Evolutionary conservation across 1,140 invertebrate species (phyloP).

Genomic region (Lordiphosa stackelbergi): DNA sequence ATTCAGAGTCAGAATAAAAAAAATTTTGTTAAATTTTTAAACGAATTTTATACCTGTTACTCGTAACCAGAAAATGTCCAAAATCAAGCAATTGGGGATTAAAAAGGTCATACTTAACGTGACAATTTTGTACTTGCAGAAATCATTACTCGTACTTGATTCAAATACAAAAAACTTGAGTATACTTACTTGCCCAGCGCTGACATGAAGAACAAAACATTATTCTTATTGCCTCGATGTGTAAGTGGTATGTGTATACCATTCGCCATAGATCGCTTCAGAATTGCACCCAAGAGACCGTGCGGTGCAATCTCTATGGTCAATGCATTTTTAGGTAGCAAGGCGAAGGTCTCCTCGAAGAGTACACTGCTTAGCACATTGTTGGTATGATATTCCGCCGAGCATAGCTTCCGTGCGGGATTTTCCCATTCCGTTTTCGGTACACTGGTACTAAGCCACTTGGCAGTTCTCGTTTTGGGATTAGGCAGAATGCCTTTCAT

Average conservation of each 20-base stretch:
- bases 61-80: no score
- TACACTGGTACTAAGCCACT: slow-evolving; percentile 93
- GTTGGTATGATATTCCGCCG: slow-evolving; percentile 95
- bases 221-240: slow-evolving; percentile 85
- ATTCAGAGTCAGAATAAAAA: no score
- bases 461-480: slow-evolving; percentile 83
- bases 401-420: slow-evolving; percentile 83
- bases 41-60: no score
- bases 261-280: slow-evolving; percentile 80
- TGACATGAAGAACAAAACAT: slow-evolving; percentile 83
- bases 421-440: slow-evolving; percentile 86
- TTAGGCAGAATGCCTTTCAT: slow-evolving; percentile 84
- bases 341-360: slow-evolving; percentile 88
- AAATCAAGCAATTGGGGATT: no score
- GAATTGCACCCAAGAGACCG: slow-evolving; percentile 86
- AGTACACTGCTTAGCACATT: slow-evolving; percentile 91
- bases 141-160: no score
- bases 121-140: no score
- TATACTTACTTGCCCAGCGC: slow-evolving; percentile 84
- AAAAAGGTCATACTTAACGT: no score
- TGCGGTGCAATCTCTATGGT: slow-evolving; percentile 91
- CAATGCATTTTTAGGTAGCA: slow-evolving; percentile 88
- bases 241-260: slow-evolving; percentile 87
- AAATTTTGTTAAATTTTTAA: no score
- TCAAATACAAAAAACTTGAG: neutral